Base-by-base conservation (phyloP, 2,797 vertebrate species). In the Sebastes itinus region DNA sequence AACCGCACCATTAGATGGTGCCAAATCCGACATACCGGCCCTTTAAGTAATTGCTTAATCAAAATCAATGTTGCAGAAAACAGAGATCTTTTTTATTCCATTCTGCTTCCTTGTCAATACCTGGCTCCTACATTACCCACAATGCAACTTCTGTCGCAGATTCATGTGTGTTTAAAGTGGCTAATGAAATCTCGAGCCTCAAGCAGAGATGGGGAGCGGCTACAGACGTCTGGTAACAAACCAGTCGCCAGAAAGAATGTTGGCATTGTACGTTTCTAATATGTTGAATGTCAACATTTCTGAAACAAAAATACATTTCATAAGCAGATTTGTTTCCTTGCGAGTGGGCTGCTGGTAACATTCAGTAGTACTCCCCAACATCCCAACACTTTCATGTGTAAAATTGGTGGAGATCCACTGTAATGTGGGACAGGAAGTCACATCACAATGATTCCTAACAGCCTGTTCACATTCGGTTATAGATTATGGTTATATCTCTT, bases 381-480 rank as follows among this genome's bases (percentile, higher is more conserved):
- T 42, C 38, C 2, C 28, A 30, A 38, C 13, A 42, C 14, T 32
- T 33, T 33, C 0, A 59, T 59, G 25, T 59, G 14, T 59, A 59
- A 38, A 42, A 42, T 42, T 42, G 38, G 13, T 16, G 13, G 38
- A 33, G 12, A 32, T 56, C n/a, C 30, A 9, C 23, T 56, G 28
- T 22, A 13, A 46, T 42, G 18, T 22, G 18, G 28, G 14, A 42
- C 67, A 42, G 9, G 60, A 58, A 58, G 49, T 69, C 3, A 60
- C 28, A 11, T 27, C 55, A 7, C 7, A 59, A 27, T 0, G 0
- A 0, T 66, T n/a, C 64, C 25, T 20, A 28, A 30, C 7, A 14
- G 14, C 20, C 64, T 2, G 64, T 18, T 28, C 8, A 7, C 16
- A 10, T 77, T 65, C 6, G 4, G 1, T 22, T 49, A 49, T 46